Conservation (phyloP, 2,888 invertebrate genomes). For the Dasypogon diadema region DNA sequence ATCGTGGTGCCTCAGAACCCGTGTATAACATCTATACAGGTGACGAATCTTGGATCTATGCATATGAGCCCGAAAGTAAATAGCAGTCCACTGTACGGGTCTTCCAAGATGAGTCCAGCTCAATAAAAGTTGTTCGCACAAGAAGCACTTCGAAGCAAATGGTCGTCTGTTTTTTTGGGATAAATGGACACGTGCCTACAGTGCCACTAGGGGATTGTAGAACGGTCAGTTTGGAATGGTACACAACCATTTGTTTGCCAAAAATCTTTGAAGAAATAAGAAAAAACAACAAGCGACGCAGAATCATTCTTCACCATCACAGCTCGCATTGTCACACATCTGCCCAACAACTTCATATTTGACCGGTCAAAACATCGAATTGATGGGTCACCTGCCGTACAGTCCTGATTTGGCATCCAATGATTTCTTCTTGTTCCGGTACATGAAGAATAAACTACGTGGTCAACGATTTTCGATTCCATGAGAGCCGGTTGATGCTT, state of each 20-base stretch:
- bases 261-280: constrained; percentile 58
- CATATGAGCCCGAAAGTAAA: constrained; percentile 51
- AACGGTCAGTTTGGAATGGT: constrained; percentile 60
- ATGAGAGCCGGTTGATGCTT: neutral
- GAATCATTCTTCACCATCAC: constrained; percentile 54
- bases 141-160: constrained; percentile 18
- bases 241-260: constrained; percentile 60
- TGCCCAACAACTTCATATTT: constrained; percentile 46
- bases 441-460: constrained; percentile 23
- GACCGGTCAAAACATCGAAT: constrained; percentile 1
- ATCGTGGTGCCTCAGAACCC: no score
- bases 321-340: constrained; percentile 56
- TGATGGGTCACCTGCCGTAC: constrained; percentile 8
- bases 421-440: constrained; percentile 29
- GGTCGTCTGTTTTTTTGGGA: constrained; percentile 33
- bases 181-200: constrained; percentile 58
- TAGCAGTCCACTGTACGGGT: constrained; percentile 22
- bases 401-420: constrained; percentile 25
- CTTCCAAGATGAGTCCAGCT: no score
- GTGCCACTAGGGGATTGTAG: constrained; percentile 58
- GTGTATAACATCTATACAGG: no score
- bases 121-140: no score
- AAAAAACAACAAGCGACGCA: neutral
- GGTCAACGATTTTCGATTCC: constrained; percentile 18
- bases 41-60: no score